Evolutionary conservation across 2,113 vertebrate species (phyloP).

Genomic region (Monarcha castaneiventris): DNA sequence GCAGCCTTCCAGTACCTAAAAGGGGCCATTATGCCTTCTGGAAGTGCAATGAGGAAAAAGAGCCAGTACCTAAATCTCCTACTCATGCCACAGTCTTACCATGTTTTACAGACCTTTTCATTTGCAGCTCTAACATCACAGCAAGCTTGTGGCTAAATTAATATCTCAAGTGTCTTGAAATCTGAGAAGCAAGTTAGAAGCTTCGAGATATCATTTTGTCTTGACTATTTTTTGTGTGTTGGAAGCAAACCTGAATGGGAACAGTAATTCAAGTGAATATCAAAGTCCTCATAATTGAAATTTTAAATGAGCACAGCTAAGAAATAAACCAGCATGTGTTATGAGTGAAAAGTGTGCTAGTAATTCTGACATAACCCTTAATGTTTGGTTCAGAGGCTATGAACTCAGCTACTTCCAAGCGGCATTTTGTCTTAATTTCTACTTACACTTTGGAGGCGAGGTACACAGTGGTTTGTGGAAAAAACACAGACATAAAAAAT

Average conservation of each 20-base stretch:
- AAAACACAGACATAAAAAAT: neutral
- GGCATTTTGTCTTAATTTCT: neutral
- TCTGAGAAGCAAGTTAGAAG: neutral
- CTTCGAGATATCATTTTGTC: neutral
- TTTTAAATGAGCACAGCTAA: neutral
- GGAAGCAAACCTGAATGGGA: neutral
- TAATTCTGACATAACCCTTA: neutral
- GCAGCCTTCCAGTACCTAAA: neutral
- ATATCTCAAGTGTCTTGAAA: neutral
- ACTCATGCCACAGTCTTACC: neutral
- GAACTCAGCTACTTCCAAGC: neutral
- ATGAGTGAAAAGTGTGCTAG: neutral
- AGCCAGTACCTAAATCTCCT: neutral
- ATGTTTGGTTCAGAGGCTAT: neutral
- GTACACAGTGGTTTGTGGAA: neutral
- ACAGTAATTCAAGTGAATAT: neutral
- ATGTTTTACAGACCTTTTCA: neutral
- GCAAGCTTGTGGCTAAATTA: neutral
- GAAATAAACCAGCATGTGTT: neutral
- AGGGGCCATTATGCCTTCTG: rapidly evolving
- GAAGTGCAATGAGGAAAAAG: neutral
- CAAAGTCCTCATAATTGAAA: neutral
- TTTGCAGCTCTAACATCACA: neutral
- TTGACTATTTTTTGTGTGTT: neutral
- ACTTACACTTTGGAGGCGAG: neutral